phyloP scores from a whole-genome alignment of 92 coral and sea anemone species.

The Siderastrea siderea region DNA sequence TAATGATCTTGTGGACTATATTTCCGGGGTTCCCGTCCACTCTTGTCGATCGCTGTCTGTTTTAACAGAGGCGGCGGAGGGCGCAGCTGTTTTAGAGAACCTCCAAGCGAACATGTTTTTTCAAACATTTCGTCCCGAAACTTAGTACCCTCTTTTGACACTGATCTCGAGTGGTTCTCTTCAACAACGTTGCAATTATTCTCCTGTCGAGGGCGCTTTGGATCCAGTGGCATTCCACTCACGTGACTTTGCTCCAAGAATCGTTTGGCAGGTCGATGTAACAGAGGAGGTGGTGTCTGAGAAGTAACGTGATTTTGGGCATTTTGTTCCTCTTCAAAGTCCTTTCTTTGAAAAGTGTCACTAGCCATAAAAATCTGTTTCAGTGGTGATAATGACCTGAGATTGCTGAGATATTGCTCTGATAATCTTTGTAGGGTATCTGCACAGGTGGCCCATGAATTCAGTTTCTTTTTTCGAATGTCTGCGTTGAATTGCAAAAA shows the following conservation, averaged over 20 bases:
- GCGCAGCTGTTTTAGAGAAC: conserved; percentile 1
- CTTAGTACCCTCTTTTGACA: neutral
- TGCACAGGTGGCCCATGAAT: conserved; percentile 8
- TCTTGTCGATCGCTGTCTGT: neutral
- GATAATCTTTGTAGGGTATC: conserved; percentile 16
- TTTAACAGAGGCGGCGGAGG: conserved; percentile 53
- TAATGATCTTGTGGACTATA: neutral
- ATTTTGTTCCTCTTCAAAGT: neutral
- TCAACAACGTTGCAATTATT: neutral
- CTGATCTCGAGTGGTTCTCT: neutral
- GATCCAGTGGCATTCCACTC: neutral
- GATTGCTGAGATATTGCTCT: conserved; percentile 26
- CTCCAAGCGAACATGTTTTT: conserved; percentile 21
- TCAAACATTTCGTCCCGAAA: conserved; percentile 34
- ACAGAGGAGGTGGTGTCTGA: conserved; percentile 32
- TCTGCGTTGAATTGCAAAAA: neutral
- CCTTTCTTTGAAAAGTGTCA: neutral
- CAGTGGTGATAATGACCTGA: neutral
- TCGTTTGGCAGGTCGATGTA: conserved; percentile 43
- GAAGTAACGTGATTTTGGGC: neutral
- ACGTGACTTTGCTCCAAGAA: conserved; percentile 22
- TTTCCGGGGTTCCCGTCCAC: neutral
- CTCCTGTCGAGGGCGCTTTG: conserved; percentile 24
- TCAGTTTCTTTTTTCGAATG: neutral
- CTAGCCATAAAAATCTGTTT: neutral